Evolutionary conservation across 2,888 invertebrate species (phyloP).

Genomic region (Spatulosminthurus flaviceps): DNA sequence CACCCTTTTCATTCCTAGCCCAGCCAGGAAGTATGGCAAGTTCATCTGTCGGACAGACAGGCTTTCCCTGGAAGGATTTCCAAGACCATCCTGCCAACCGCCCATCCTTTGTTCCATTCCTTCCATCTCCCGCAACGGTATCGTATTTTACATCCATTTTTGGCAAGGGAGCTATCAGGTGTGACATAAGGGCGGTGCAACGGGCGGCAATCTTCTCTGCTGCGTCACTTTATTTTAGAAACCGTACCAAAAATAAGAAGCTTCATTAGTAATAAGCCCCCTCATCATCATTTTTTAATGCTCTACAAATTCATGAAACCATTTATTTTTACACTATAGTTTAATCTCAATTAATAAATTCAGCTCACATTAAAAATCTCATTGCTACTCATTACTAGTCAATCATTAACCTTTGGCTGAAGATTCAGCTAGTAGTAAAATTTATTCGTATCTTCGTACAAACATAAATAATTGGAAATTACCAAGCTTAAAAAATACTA

Average conservation of each 20-base stretch:
- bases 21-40: slow-evolving; percentile 61
- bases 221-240: slow-evolving; percentile 40
- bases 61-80: slow-evolving; percentile 60
- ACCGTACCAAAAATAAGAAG: background rate
- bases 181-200: slow-evolving; percentile 62
- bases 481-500: no score
- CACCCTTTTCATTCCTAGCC: slow-evolving; percentile 62
- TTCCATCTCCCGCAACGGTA: slow-evolving; percentile 21
- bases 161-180: slow-evolving; percentile 62
- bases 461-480: no score
- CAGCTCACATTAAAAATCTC: no score
- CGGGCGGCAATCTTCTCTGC: slow-evolving; percentile 61
- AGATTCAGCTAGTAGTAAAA: no score
- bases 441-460: no score
- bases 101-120: slow-evolving; percentile 15
- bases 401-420: no score
- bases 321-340: no score
- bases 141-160: slow-evolving; percentile 62
- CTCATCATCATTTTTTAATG: background rate
- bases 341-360: no score
- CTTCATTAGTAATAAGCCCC: background rate
- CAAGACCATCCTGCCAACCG: slow-evolving; percentile 59
- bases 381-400: no score
- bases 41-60: slow-evolving; percentile 63
- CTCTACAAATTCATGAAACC: no score